phyloP scores from a whole-genome alignment of 2,113 vertebrate species.

The Dunckerocampus dactyliophorus region DNA sequence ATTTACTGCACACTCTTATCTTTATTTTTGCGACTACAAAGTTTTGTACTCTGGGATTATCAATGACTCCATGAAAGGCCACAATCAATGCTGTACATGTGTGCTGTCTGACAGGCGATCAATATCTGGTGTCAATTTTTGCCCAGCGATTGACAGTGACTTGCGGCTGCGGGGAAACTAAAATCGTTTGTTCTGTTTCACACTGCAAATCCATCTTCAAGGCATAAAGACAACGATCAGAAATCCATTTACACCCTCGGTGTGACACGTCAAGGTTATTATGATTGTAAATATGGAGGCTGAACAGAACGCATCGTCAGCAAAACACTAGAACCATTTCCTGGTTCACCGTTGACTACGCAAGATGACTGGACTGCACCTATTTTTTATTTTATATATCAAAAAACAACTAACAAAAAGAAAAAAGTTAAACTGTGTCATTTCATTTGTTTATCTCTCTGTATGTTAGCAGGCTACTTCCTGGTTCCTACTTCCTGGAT shows the following conservation, averaged over 20 bases:
- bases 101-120: neutral
- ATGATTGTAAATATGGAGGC: neutral
- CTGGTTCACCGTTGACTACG: too few species aligned
- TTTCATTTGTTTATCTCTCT: too few species aligned
- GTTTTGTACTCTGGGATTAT: neutral
- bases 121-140: neutral
- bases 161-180: neutral
- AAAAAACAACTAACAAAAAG: too few species aligned
- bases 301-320: too few species aligned
- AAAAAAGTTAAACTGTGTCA: too few species aligned
- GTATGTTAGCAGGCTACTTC: too few species aligned
- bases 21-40: too few species aligned
- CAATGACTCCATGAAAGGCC: neutral
- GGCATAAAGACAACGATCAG: neutral
- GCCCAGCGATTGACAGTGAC: neutral
- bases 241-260: neutral
- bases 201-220: neutral
- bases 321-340: too few species aligned
- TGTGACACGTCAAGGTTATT: neutral
- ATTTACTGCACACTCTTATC: too few species aligned
- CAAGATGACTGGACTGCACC: too few species aligned
- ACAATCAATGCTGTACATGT: neutral
- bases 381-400: too few species aligned
- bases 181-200: neutral
- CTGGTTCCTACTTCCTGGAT: too few species aligned